Evolutionary conservation across 2,113 vertebrate species (phyloP).

Genomic region (Phyllostomus hastatus): DNA sequence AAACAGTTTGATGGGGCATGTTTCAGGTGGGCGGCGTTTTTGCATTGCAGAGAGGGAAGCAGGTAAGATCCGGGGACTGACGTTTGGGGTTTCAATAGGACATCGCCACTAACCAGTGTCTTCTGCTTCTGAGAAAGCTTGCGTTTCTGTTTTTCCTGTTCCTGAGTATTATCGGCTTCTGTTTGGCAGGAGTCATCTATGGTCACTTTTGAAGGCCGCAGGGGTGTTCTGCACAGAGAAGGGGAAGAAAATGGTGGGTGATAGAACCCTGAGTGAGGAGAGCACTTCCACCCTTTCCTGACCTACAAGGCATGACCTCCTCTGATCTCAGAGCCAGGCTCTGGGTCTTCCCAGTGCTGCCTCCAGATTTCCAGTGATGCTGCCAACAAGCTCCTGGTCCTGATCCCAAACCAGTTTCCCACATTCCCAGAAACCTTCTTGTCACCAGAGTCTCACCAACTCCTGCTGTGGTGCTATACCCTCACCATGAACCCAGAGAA

Average conservation of each 20-base stretch:
- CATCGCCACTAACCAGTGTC: constrained; percentile 60
- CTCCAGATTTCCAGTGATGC: background rate
- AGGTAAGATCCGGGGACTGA: background rate
- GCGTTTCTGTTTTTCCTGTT: background rate
- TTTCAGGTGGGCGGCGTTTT: background rate
- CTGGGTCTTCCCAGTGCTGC: background rate
- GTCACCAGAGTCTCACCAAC: background rate
- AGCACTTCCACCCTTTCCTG: background rate
- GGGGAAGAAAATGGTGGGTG: constrained; percentile 5
- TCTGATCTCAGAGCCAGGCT: background rate
- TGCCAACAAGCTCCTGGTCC: background rate
- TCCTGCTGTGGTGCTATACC: background rate
- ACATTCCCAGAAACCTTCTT: background rate
- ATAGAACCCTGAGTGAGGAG: background rate
- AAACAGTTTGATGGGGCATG: background rate
- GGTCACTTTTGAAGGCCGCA: background rate
- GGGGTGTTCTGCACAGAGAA: constrained; percentile 40
- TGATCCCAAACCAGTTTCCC: background rate
- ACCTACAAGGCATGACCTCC: background rate
- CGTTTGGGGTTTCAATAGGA: background rate
- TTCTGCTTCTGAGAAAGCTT: constrained; percentile 53
- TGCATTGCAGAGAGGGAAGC: background rate
- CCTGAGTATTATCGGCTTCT: background rate
- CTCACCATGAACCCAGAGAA: background rate
- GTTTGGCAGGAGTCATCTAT: background rate